Evolutionary conservation across 1,140 invertebrate species (phyloP), one percentile per base, ranked within the genome.

Genomic region (Chionoecetes opilio): DNA sequence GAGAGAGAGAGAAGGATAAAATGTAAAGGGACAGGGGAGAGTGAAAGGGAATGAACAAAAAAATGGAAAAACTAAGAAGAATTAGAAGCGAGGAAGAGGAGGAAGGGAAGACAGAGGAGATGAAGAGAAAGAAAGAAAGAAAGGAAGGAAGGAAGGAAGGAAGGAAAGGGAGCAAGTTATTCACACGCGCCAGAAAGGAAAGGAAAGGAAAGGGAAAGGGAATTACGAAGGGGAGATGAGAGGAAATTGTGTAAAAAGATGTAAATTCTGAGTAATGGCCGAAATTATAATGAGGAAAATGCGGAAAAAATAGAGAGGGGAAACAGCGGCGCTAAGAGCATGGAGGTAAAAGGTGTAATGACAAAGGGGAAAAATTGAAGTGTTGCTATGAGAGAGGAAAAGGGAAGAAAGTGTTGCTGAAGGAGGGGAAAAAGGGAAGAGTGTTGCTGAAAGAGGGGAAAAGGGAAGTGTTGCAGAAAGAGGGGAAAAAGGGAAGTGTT

Each of bases 101-200:
- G 63, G 21, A 17, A 53, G 63, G 37, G 37, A 87, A 87, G 37
- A 34, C 14, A 87, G 34, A 0, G 31, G 0, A n/a, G 63, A 26
- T 17, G 63, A n/a, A 75, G 21, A 75, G 37, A 38, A 9, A 3
- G 63, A n/a, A 75, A 5, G n/a, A n/a, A 38, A 9, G 11, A 26
- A 38, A 34, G 14, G 85, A 86, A 34, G 34, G 37, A 53, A 91
- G 38, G 35, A 53, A 38, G 31, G 46, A 32, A 46, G 41, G 46
- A 53, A 90, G 88, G 88, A 32, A 46, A 46, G 88, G 41, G 46
- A 53, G 46, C 37, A 91, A 46, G 35, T 14, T 41, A 46, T 91
- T 87, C 34, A 34, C 21, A 87, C 32, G 85, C 34, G n/a, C 32
- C 37, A 38, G 85, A 38, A 35, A 87, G 63, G 63, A 75, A 75